Evolutionary conservation across 2,888 invertebrate species (phyloP).

Genomic region (Tenthredo distinguenda): DNA sequence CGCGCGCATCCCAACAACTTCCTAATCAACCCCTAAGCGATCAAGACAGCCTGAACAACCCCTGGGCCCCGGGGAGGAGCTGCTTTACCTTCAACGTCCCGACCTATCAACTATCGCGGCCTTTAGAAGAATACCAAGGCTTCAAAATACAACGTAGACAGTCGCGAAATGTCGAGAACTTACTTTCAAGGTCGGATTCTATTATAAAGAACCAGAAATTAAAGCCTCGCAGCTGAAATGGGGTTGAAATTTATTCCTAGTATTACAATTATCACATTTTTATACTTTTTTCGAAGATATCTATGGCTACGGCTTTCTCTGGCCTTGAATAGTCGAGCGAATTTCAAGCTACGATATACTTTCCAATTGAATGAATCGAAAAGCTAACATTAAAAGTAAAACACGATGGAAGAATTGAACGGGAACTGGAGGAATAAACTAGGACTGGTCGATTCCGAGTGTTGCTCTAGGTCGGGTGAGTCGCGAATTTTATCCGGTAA

Average conservation of each 20-base stretch:
- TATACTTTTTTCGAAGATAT: not conserved
- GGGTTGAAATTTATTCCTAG: not conserved
- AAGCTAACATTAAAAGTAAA: not conserved
- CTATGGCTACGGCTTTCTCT: too few relatives aligned
- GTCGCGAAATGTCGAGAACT: not conserved
- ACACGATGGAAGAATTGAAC: not conserved
- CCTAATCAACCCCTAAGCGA: slow-evolving; percentile 46
- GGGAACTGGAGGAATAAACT: not conserved
- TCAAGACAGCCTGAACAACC: slow-evolving; percentile 33
- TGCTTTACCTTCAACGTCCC: not conserved
- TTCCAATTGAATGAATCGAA: not conserved
- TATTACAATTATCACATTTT: not conserved
- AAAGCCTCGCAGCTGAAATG: not conserved
- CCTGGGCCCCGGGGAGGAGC: slow-evolving; percentile 27
- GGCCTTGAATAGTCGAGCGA: not conserved
- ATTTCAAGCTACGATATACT: not conserved
- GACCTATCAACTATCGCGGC: slow-evolving; percentile 25
- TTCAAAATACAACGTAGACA: slow-evolving; percentile 1
- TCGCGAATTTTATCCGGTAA: slow-evolving; percentile 40
- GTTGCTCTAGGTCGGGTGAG: slow-evolving; percentile 43
- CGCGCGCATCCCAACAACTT: slow-evolving; percentile 51
- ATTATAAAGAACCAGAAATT: not conserved
- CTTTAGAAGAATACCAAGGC: not conserved
- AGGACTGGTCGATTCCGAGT: slow-evolving; percentile 23
- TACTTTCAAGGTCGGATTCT: not conserved